These are phyloP conservation scores for Macrocentrus cingulum DNA, from an alignment of 1,140 invertebrate species.

Conservation along the genomic window DNA sequence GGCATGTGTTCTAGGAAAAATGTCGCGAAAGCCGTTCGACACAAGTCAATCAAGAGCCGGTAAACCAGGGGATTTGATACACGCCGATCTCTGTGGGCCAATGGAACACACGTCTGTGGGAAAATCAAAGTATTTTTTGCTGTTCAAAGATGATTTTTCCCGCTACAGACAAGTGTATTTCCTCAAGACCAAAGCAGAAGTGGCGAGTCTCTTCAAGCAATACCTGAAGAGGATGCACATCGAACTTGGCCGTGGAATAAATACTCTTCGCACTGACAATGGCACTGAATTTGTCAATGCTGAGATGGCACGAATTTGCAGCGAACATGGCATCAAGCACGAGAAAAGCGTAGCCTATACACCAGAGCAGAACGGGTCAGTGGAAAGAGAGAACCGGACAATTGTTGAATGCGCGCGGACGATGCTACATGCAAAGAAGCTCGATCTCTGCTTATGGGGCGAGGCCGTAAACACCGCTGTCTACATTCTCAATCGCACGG, in stretches of 20 bases:
- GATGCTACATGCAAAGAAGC: constrained; percentile 32
- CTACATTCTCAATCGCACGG: constrained; percentile 30
- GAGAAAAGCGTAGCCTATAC: constrained; percentile 29
- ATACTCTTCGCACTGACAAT: constrained; percentile 52
- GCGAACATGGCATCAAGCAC: constrained; percentile 31
- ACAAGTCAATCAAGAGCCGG: constrained; percentile 4
- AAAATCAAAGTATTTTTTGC: constrained; percentile 41
- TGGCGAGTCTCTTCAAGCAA: constrained; percentile 39
- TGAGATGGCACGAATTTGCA: constrained; percentile 49
- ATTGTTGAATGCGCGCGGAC: constrained; percentile 46
- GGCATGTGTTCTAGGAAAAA: constrained; percentile 15
- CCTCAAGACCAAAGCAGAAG: constrained; percentile 49
- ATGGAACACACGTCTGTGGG: constrained; percentile 46
- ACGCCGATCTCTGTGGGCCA: constrained; percentile 42
- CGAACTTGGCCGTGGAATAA: constrained; percentile 41
- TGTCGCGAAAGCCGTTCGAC: constrained; percentile 10
- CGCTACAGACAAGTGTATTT: constrained; percentile 47
- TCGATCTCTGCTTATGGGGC: constrained; percentile 27
- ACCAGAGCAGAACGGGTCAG: constrained; percentile 29
- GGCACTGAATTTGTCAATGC: constrained; percentile 50
- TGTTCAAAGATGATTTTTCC: constrained; percentile 52
- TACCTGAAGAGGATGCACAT: constrained; percentile 44
- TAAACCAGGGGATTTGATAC: constrained; percentile 1
- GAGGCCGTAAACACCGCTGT: constrained; percentile 28
- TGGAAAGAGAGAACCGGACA: constrained; percentile 37